phyloP scores from a whole-genome alignment of 2,888 invertebrate species.

The Bellardia bayeri region DNA sequence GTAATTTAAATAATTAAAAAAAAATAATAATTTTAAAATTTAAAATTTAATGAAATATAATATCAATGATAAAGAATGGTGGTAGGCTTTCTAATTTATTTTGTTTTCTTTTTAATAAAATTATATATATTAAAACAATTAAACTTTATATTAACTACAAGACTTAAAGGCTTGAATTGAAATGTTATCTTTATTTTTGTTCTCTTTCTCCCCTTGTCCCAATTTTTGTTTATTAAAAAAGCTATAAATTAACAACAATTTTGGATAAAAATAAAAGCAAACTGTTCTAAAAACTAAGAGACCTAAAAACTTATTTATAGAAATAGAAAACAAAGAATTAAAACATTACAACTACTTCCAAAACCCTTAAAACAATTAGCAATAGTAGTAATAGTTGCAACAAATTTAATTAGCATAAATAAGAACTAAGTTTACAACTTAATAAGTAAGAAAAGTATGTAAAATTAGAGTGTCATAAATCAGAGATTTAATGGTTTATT shows the following conservation, averaged over 20 bases:
- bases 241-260: not conserved
- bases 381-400: not conserved
- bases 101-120: not conserved
- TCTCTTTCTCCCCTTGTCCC: not conserved
- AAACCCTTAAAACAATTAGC: not conserved
- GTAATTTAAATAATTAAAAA: slow-evolving; percentile 16
- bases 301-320: slow-evolving; percentile 2
- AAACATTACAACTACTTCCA: not conserved
- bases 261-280: not conserved
- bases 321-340: not conserved
- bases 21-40: slow-evolving; percentile 23
- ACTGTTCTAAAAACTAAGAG: slow-evolving; percentile 37
- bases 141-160: slow-evolving; percentile 41
- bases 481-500: not conserved
- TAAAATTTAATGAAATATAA: not conserved
- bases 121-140: not conserved
- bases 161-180: slow-evolving; percentile 31
- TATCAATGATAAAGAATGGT: not conserved
- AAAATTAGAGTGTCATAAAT: not conserved
- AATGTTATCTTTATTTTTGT: not conserved
- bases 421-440: no score
- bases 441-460: not conserved
- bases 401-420: no score
- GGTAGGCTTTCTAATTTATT: slow-evolving; percentile 18
- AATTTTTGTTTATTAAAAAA: slow-evolving; percentile 26